Base-by-base conservation (phyloP, 2,113 vertebrate genomes). In the Tonatia bakeri region DNA sequence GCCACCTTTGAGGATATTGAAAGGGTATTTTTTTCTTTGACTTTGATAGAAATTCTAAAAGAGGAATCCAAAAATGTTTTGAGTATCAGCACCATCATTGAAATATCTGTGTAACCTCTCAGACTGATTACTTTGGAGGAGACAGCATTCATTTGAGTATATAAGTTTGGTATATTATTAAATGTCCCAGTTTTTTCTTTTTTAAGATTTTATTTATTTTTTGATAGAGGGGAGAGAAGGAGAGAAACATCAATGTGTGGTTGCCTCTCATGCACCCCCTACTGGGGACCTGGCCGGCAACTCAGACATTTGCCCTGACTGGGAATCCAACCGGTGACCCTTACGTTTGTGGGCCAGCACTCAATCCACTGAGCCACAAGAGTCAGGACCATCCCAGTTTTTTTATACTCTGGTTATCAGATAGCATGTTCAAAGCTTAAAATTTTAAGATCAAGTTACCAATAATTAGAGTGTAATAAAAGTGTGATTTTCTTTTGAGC, bases 381-480 rank as follows among this genome's bases (percentile, higher is more conserved):
- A 59, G 20, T 5, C 56, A 59, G 56, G 56, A 22, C 22, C 56
- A 59, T 79, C 79, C 31, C 11, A 47, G 0, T 79, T 89, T 8
- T 93, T 96, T 79, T 94, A 76, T 5, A 45, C 13, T 72, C 75
- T 79, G n/a, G 61, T 94, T 43, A 81, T 87, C 24, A 80, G 64
- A 31, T 24, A 54, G 36, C 8, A 87, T 81, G 31, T 92, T 87
- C 56, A 80, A 33, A 83, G 43, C 45, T 94, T 83, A 87, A 28
- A 94, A 38, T 85, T 96, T 82, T 94, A 70, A 84, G 87, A 59
- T 80, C 31, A 88, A 91, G n/a, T 76, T 87, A 90, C 52, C 83
- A 59, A 79, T 93, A 75, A 90, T 67, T 76, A 87, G 40, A 77
- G 2, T 82, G 11, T 81, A 40, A 54, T 85, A 59, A 69, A 54